These are phyloP conservation scores for Epinotia nisella DNA, from an alignment of 2,888 invertebrate genomes.

Conservation along the genomic window DNA sequence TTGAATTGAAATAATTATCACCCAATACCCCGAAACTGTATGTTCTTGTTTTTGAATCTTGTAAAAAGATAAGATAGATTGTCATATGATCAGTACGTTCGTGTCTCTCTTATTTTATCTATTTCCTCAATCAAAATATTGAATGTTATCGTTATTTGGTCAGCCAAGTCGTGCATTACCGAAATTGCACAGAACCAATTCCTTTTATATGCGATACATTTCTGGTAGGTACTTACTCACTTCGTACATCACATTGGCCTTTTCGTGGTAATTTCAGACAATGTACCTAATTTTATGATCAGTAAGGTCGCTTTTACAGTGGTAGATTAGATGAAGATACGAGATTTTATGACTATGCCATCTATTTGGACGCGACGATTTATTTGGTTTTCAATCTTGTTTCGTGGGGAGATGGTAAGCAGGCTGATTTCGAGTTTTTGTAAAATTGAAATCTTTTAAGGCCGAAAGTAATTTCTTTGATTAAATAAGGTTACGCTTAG, in stretches of 20 bases:
- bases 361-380: constrained; percentile 64
- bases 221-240: constrained; percentile 12
- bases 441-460: constrained; percentile 39
- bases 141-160: constrained; percentile 61
- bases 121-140: constrained; percentile 70
- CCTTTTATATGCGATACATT: constrained; percentile 73
- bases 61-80: constrained; percentile 7
- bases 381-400: constrained; percentile 62
- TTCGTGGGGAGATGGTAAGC: constrained; percentile 62
- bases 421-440: constrained; percentile 45
- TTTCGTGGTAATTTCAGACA: neutral
- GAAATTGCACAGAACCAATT: constrained; percentile 79
- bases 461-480: constrained; percentile 8
- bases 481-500: neutral
- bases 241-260: neutral
- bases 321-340: constrained; percentile 1
- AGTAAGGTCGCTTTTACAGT: neutral
- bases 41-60: neutral
- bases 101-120: constrained; percentile 53
- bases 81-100: constrained; percentile 19
- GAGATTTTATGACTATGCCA: constrained; percentile 58
- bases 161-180: constrained; percentile 78
- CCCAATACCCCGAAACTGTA: too few relatives aligned
- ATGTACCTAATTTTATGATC: neutral
- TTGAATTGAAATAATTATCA: too few relatives aligned